phyloP scores from a whole-genome alignment of 2,888 invertebrate species.

The Lysandra bellargus region DNA sequence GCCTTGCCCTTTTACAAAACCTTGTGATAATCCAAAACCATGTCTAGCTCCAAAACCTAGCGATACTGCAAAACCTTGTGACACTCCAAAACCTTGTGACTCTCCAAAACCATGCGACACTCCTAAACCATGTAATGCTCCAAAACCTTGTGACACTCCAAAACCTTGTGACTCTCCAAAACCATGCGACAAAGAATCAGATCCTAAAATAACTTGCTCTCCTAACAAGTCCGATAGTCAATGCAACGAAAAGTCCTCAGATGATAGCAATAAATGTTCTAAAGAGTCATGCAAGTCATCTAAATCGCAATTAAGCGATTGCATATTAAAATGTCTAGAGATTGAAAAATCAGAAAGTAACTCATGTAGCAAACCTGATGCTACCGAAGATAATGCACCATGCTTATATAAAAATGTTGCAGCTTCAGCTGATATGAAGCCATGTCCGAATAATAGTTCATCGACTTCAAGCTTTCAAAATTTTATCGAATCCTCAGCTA shows the following conservation, averaged over 20 bases:
- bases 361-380: neutral
- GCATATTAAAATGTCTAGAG: neutral
- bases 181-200: neutral
- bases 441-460: neutral
- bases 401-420: neutral
- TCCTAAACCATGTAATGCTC: neutral
- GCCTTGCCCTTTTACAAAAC: neutral
- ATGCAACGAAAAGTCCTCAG: neutral
- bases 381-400: neutral
- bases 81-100: neutral
- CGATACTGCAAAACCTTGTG: neutral
- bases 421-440: neutral
- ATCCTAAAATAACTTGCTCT: neutral
- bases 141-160: neutral
- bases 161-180: neutral
- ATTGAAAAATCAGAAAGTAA: neutral
- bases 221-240: neutral
- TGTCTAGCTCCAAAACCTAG: neutral
- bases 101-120: neutral
- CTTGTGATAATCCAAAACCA: neutral
- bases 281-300: neutral
- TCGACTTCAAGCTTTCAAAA: neutral
- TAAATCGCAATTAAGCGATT: neutral
- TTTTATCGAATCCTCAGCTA: neutral
- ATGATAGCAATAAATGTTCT: neutral